These are phyloP conservation scores for Temnopleurus reevesii DNA, from an alignment of 53 echinoderm and acorn worm species.

Conservation along the genomic window DNA sequence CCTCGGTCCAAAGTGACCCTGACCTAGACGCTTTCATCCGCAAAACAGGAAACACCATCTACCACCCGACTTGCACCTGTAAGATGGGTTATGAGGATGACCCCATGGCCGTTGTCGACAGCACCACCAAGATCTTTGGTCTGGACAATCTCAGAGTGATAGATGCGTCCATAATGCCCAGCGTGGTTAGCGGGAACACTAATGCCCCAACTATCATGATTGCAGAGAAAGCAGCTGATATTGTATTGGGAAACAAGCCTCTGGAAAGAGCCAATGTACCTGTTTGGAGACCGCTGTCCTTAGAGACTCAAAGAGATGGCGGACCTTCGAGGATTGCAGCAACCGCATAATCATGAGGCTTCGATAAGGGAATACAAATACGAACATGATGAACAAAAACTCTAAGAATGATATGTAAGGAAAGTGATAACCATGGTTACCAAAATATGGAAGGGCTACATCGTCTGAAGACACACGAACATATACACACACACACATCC, in stretches of 20 bases:
- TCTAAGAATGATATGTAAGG: background rate
- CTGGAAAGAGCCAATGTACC: conserved; percentile 66
- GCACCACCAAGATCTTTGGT: conserved; percentile 74
- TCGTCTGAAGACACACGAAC: background rate
- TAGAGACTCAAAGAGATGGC: conserved; percentile 72
- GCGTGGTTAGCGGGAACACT: conserved; percentile 83
- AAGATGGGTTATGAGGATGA: conserved; percentile 93
- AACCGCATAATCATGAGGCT: background rate
- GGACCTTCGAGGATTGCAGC: background rate
- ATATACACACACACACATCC: too few relatives aligned
- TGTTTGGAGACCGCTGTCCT: conserved; percentile 72
- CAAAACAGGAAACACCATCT: conserved; percentile 67
- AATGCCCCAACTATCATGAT: conserved; percentile 98
- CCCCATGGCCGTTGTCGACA: conserved; percentile 90
- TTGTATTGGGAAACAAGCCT: conserved; percentile 71
- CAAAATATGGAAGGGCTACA: background rate
- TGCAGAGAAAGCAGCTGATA: conserved; percentile 96
- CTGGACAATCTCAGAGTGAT: conserved; percentile 83
- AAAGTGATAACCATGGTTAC: background rate
- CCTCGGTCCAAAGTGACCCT: conserved; percentile 65
- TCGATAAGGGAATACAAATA: background rate
- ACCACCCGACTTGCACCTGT: conserved; percentile 92
- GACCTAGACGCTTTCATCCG: conserved; percentile 85
- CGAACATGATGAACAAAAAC: background rate
- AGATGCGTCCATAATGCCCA: conserved; percentile 97